phyloP scores from a whole-genome alignment of 1,140 invertebrate species.

The Cotesia typhae region DNA sequence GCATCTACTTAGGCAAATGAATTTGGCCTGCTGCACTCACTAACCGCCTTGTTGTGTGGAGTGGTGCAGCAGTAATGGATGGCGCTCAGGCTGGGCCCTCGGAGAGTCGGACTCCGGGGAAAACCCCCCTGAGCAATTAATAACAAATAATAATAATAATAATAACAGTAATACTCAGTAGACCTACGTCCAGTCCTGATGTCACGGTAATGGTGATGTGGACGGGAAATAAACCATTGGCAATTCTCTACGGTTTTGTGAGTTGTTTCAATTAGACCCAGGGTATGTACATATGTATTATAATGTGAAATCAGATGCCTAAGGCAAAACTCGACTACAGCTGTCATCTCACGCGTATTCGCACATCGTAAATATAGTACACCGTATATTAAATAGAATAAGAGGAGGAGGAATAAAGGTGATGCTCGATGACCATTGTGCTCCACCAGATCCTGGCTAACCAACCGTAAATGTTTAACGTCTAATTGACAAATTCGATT shows the following conservation, averaged over 20 bases:
- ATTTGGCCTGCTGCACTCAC: no score
- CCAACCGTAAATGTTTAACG: slow-evolving; percentile 62
- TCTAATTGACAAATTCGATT: slow-evolving; percentile 66
- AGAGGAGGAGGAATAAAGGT: neutral
- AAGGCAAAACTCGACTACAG: slow-evolving; percentile 51
- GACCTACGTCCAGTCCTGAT: neutral
- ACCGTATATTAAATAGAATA: slow-evolving; percentile 38
- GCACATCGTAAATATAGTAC: slow-evolving; percentile 23
- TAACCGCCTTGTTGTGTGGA: no score
- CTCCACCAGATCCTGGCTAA: slow-evolving; percentile 51
- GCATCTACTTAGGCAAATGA: no score
- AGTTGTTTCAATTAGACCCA: slow-evolving; percentile 56
- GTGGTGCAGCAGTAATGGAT: no score
- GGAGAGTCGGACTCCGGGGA: no score
- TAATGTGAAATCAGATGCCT: slow-evolving; percentile 57
- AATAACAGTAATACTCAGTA: neutral
- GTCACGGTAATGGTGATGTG: neutral
- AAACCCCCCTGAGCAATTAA: no score
- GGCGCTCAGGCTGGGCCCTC: no score
- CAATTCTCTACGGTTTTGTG: slow-evolving; percentile 56
- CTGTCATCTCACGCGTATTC: slow-evolving; percentile 48
- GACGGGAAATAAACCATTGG: slow-evolving; percentile 33
- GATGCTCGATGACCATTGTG: slow-evolving; percentile 44
- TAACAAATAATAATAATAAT: no score
- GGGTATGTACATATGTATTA: slow-evolving; percentile 51